Evolutionary conservation across 2,888 invertebrate species (phyloP).

Genomic region (Calliphora vomitoria): DNA sequence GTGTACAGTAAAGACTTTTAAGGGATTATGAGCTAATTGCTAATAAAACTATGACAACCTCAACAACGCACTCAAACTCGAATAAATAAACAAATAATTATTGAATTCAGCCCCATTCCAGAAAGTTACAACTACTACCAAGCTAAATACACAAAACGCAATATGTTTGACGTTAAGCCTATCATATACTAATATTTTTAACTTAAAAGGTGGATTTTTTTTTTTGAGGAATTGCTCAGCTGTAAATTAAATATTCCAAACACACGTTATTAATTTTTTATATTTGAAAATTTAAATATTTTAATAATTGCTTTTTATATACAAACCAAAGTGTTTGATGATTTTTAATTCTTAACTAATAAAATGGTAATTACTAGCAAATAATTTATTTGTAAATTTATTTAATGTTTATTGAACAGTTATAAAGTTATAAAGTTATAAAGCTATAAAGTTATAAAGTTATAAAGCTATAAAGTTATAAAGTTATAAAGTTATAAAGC

Average conservation of each 20-base stretch:
- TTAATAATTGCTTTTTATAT: background rate
- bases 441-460: background rate
- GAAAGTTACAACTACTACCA: background rate
- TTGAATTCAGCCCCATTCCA: background rate
- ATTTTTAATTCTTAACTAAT: background rate
- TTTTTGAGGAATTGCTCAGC: background rate
- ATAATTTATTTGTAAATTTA: too few relatives aligned
- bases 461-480: background rate
- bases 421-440: background rate
- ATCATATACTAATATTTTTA: background rate
- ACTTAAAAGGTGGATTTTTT: background rate
- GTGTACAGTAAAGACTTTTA: background rate
- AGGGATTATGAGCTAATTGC: slow-evolving; percentile 50
- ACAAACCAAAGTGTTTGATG: background rate
- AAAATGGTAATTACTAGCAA: background rate
- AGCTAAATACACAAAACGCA: background rate
- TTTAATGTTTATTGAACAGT: too few relatives aligned
- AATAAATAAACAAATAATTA: slow-evolving; percentile 16
- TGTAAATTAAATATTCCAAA: slow-evolving; percentile 23
- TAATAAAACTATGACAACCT: slow-evolving; percentile 37
- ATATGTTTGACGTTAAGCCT: background rate
- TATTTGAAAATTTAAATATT: slow-evolving; percentile 21
- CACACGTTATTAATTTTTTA: slow-evolving; percentile 4
- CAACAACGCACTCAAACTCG: background rate
- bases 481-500: background rate